phyloP scores from a whole-genome alignment of 2,888 invertebrate genomes.

The Hyppa rectilinea region DNA sequence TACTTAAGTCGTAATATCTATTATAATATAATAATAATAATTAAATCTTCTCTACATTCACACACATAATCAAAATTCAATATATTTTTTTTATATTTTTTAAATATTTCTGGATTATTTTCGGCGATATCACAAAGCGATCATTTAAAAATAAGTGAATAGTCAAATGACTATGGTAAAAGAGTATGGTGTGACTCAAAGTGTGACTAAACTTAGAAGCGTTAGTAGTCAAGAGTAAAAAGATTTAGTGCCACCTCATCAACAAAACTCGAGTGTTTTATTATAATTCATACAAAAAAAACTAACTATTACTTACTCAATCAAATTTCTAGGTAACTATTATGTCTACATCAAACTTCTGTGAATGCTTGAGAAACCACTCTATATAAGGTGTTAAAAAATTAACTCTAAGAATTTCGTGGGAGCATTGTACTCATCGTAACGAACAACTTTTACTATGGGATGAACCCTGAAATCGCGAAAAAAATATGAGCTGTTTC shows the following conservation, averaged over 20 bases:
- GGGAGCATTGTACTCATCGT: too few species aligned
- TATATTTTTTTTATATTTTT: conserved; percentile 69
- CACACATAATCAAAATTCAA: conserved; percentile 61
- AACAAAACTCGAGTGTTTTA: conserved; percentile 58
- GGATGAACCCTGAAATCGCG: too few species aligned
- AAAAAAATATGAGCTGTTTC: too few species aligned
- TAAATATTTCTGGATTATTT: conserved; percentile 66
- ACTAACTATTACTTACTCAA: conserved; percentile 60
- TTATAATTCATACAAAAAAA: conserved; percentile 48
- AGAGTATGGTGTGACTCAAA: conserved; percentile 64
- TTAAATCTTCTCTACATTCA: conserved; percentile 68
- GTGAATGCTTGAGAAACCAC: conserved; percentile 50
- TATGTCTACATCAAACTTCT: conserved; percentile 56
- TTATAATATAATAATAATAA: conserved; percentile 57
- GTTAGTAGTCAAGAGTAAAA: conserved; percentile 60
- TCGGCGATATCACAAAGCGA: conserved; percentile 86
- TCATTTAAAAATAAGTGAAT: conserved; percentile 80
- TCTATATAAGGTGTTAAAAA: too few species aligned
- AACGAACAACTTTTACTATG: too few species aligned
- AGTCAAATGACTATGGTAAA: conserved; percentile 78
- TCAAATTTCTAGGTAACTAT: conserved; percentile 64
- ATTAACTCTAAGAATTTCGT: too few species aligned
- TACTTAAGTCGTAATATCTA: conserved; percentile 63
- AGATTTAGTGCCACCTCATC: conserved; percentile 47
- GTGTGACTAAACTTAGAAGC: conserved; percentile 52